Conservation (phyloP, 2,888 invertebrate genomes). For the Tenodera sinensis region DNA sequence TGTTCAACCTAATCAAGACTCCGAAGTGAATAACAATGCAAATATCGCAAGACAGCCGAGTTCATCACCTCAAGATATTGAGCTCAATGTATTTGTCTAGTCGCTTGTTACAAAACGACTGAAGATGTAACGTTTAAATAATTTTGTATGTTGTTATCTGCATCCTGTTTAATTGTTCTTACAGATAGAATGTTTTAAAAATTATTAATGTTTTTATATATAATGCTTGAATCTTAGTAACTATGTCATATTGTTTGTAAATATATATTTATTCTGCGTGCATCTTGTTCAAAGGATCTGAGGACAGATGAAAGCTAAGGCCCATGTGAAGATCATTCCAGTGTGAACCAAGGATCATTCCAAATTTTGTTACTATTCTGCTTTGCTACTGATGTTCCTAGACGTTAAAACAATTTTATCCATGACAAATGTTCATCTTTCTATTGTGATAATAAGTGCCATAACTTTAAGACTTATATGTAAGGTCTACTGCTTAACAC, state of each 20-base stretch:
- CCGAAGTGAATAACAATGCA: slow-evolving; percentile 4
- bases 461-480: not conserved
- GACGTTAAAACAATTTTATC: not conserved
- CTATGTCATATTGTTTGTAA: not conserved
- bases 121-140: not conserved
- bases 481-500: not conserved
- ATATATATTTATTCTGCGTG: not conserved
- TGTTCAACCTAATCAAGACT: not conserved
- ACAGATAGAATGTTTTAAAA: not conserved
- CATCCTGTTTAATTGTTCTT: not conserved
- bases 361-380: not conserved
- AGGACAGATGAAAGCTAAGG: not conserved
- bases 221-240: not conserved
- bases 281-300: not conserved
- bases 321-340: not conserved
- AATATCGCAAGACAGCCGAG: not conserved
- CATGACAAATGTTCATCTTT: not conserved
- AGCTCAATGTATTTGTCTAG: slow-evolving; percentile 13
- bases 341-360: not conserved
- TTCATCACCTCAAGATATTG: not conserved
- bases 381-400: not conserved
- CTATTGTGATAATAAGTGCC: slow-evolving; percentile 13
- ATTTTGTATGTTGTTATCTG: not conserved
- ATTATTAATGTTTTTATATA: not conserved
- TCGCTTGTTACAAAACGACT: not conserved